A percentile compares a stretch with the other conserved stretches of the same genome.
These are phyloP conservation scores for Huso huso DNA, from an alignment of 2,797 vertebrate genomes.

Conservation along the genomic window DNA sequence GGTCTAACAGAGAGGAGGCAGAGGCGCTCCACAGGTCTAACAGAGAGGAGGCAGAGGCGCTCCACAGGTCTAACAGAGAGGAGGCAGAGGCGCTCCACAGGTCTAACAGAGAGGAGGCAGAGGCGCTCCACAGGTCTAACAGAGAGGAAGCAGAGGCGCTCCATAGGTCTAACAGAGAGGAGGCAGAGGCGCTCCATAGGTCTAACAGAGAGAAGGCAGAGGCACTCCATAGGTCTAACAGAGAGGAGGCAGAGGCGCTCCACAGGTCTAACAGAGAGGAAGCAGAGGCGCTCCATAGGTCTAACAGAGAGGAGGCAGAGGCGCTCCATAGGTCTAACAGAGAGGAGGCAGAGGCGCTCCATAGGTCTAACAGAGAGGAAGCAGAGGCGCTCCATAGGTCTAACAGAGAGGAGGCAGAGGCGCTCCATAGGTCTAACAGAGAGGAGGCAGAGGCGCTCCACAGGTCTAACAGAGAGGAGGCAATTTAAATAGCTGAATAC, in stretches of 20 bases:
- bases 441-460: too few relatives aligned
- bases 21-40: constrained; percentile 14
- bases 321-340: too few relatives aligned
- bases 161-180: constrained; percentile 2
- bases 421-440: constrained; percentile 7
- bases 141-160: constrained; percentile 12
- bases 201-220: constrained; percentile 8
- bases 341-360: constrained; percentile 13
- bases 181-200: too few relatives aligned
- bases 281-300: constrained; percentile 16
- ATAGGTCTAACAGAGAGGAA: not conserved
- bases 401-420: constrained; percentile 9
- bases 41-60: too few relatives aligned
- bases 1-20: constrained; percentile 6
- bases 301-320: too few relatives aligned
- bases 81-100: constrained; percentile 15
- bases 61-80: not conserved
- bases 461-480: not conserved
- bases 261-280: constrained; percentile 1
- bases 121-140: too few relatives aligned
- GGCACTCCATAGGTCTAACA: constrained; percentile 11
- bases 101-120: not conserved
- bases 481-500: not conserved
- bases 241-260: too few relatives aligned
- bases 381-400: not conserved